Conservation (phyloP, 2,113 vertebrate genomes). For the Synchiropus splendidus region DNA sequence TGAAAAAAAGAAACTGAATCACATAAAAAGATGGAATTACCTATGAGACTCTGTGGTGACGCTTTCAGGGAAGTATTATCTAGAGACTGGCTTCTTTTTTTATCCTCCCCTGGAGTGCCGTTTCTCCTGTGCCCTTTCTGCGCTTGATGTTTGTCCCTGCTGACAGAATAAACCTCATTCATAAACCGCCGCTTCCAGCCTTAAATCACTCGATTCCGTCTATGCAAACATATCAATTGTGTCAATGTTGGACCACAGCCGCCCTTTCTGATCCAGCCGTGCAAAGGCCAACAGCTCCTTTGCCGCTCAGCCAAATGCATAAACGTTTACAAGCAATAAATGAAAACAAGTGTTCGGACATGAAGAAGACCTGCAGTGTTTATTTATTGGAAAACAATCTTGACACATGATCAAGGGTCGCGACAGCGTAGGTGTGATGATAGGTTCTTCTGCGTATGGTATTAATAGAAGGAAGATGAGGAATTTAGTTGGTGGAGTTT, state of each 20-base stretch:
- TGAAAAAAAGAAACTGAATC: not conserved
- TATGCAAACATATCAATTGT: slow-evolving; percentile 67
- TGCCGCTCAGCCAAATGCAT: slow-evolving; percentile 33
- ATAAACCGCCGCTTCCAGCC: slow-evolving; percentile 48
- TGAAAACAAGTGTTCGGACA: too few species aligned
- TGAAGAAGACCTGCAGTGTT: too few species aligned
- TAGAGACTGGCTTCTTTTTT: slow-evolving; percentile 29
- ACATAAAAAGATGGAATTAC: slow-evolving; percentile 39
- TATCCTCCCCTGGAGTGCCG: slow-evolving; percentile 12
- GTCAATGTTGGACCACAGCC: slow-evolving; percentile 54
- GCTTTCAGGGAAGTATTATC: slow-evolving; percentile 17
- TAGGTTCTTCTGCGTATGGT: too few species aligned
- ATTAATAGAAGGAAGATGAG: too few species aligned
- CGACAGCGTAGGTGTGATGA: too few species aligned
- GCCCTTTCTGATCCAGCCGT: slow-evolving; percentile 52
- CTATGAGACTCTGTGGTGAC: slow-evolving; percentile 34
- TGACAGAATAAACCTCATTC: slow-evolving; percentile 42
- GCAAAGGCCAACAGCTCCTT: slow-evolving; percentile 57
- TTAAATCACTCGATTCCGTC: slow-evolving; percentile 27
- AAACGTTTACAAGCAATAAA: slow-evolving; percentile 16
- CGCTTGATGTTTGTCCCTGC: not conserved
- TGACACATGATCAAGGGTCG: too few species aligned
- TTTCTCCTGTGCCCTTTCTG: slow-evolving; percentile 26
- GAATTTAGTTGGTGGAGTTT: too few species aligned
- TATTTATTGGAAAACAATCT: too few species aligned